These are phyloP conservation scores for Alfaro cultratus DNA, from an alignment of 2,797 vertebrate genomes.

Conservation along the genomic window DNA sequence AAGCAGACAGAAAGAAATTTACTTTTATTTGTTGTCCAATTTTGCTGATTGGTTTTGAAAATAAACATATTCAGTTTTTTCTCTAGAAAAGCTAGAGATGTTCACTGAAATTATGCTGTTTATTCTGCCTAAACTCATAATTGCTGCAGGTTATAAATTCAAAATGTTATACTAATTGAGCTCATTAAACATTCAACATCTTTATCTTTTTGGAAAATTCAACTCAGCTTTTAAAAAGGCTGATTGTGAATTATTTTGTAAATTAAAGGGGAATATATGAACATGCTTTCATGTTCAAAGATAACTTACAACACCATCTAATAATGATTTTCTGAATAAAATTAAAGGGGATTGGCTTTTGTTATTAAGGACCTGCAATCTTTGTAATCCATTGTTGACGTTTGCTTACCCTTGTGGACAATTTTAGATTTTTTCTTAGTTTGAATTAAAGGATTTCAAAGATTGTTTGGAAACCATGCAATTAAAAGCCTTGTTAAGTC, in stretches of 20 bases:
- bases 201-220: not conserved
- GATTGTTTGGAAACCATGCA: not conserved
- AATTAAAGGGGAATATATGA: not conserved
- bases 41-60: constrained; percentile 16
- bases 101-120: not conserved
- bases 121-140: not conserved
- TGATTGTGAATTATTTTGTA: not conserved
- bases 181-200: not conserved
- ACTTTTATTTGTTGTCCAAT: not conserved
- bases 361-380: not conserved
- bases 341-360: not conserved
- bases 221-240: not conserved
- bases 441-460: not conserved
- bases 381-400: not conserved
- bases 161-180: not conserved
- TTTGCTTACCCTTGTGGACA: not conserved
- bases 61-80: not conserved
- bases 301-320: not conserved
- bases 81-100: not conserved
- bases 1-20: not conserved
- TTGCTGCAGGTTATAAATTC: not conserved
- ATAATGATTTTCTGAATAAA: not conserved
- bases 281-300: not conserved
- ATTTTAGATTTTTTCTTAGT: not conserved
- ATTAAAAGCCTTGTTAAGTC: not conserved